phyloP scores from a whole-genome alignment of 1,140 invertebrate species.

The Episyrphus balteatus region DNA sequence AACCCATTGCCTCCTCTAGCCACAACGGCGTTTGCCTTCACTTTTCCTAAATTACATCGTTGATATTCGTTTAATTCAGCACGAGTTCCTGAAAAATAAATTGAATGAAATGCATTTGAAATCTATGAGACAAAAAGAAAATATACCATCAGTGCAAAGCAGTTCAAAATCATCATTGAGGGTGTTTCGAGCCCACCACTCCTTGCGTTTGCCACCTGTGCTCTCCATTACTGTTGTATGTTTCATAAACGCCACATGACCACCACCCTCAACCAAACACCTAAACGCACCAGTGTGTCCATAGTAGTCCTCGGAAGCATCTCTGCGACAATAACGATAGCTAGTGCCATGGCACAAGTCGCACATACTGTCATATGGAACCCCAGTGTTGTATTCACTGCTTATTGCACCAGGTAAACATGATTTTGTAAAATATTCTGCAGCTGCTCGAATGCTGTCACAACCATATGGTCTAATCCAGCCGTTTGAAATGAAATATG shows the following conservation, averaged over 20 bases:
- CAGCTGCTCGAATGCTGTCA: slow-evolving; percentile 75
- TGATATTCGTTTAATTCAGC: slow-evolving; percentile 66
- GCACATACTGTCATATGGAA: slow-evolving; percentile 84
- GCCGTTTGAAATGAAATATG: slow-evolving; percentile 83
- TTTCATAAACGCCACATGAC: slow-evolving; percentile 89
- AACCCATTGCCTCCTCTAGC: slow-evolving; percentile 61
- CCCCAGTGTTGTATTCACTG: slow-evolving; percentile 66
- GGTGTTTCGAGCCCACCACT: slow-evolving; percentile 88
- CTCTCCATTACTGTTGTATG: slow-evolving; percentile 86
- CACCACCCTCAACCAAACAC: slow-evolving; percentile 89
- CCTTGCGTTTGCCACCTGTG: slow-evolving; percentile 75
- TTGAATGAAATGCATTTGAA: slow-evolving; percentile 6
- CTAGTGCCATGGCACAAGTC: slow-evolving; percentile 86
- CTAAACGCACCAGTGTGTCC: slow-evolving; percentile 83
- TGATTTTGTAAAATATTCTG: slow-evolving; percentile 85
- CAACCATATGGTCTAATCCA: slow-evolving; percentile 89
- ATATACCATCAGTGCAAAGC: slow-evolving; percentile 77
- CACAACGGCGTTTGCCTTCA: slow-evolving; percentile 85
- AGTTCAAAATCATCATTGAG: slow-evolving; percentile 87
- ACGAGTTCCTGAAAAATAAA: slow-evolving; percentile 47
- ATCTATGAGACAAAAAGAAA: slow-evolving; percentile 2
- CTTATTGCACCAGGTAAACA: slow-evolving; percentile 84
- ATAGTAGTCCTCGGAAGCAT: slow-evolving; percentile 80
- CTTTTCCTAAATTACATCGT: slow-evolving; percentile 80
- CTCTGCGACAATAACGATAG: slow-evolving; percentile 65